Evolutionary conservation across 2,113 vertebrate species (phyloP), one percentile per base, ranked within the genome.

Genomic region (Chitala chitala): DNA sequence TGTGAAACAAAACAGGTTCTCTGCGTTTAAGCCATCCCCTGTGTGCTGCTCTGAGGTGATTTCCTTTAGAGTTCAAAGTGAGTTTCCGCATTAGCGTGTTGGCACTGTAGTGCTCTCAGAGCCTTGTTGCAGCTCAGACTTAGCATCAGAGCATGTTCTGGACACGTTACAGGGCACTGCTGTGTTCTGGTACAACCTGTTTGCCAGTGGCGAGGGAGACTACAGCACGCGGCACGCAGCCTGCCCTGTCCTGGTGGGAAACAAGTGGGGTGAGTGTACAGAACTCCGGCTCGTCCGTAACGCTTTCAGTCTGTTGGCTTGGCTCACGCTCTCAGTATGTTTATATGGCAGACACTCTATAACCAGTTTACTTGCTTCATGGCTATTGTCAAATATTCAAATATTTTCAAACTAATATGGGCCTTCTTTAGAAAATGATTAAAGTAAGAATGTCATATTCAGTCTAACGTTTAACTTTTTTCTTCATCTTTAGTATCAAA

Each of bases 241-340:
- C 77, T 95, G 94, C 78, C 94, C 94, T 0, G 94, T 96, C 36
- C 86, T 96, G 73, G 94, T 96, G 56, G 94, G 94, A 74, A 95
- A 93, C 78, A 96, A 96, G 79, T 96, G 94, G 94, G 94, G 94
- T 96, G 79, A 90, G 87, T 90, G n/a, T n/a, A n/a, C n/a, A n/a
- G n/a, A n/a, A n/a, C n/a, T n/a, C n/a, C n/a, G n/a, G n/a, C n/a
- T n/a, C n/a, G n/a, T n/a, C n/a, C n/a, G n/a, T n/a, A n/a, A n/a
- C 48, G 12, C 48, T 20, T 7, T 48, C 8, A 51, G 48, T 51
- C 48, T 8, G 20, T n/a, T n/a, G n/a, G n/a, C n/a, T n/a, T n/a
- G n/a, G n/a, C n/a, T n/a, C n/a, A n/a, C n/a, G n/a, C n/a, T n/a
- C n/a, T n/a, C n/a, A n/a, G n/a, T 51, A 2, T 51, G 48, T 20